phyloP scores from a whole-genome alignment of 2,113 vertebrate species.

The Prunella fulvescens region DNA sequence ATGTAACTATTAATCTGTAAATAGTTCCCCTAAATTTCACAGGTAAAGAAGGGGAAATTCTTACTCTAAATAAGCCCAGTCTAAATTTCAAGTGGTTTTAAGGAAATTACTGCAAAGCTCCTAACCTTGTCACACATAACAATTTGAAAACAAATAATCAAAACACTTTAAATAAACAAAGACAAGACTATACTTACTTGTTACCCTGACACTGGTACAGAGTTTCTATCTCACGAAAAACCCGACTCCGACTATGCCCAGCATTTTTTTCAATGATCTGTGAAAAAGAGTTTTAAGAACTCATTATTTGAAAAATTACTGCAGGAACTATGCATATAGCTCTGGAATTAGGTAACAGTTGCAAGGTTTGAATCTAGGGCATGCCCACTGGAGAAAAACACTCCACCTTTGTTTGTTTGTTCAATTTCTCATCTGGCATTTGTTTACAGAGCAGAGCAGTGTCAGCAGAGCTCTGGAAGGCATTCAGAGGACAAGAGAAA shows the following conservation, averaged over 20 bases:
- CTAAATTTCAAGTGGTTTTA: background rate
- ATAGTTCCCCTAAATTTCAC: background rate
- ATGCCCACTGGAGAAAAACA: background rate
- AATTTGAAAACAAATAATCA: background rate
- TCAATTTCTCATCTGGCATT: background rate
- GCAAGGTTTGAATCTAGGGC: background rate
- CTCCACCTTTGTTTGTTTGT: background rate
- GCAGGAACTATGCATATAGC: background rate
- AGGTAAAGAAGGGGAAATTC: background rate
- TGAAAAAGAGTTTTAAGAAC: slow-evolving; percentile 25
- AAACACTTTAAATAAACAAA: background rate
- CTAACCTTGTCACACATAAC: background rate
- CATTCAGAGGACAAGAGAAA: background rate
- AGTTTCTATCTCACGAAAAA: slow-evolving; percentile 95
- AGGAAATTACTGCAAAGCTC: background rate
- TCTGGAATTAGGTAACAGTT: background rate
- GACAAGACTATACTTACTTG: slow-evolving; percentile 74
- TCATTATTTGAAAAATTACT: background rate
- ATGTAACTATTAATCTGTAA: background rate
- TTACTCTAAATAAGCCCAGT: background rate
- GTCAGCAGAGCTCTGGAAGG: background rate
- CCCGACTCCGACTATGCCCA: slow-evolving; percentile 89
- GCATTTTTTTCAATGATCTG: slow-evolving; percentile 94
- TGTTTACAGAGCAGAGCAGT: background rate
- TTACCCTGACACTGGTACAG: slow-evolving; percentile 98